phyloP scores from a whole-genome alignment of 2,113 vertebrate species.

The Anoplopoma fimbria region DNA sequence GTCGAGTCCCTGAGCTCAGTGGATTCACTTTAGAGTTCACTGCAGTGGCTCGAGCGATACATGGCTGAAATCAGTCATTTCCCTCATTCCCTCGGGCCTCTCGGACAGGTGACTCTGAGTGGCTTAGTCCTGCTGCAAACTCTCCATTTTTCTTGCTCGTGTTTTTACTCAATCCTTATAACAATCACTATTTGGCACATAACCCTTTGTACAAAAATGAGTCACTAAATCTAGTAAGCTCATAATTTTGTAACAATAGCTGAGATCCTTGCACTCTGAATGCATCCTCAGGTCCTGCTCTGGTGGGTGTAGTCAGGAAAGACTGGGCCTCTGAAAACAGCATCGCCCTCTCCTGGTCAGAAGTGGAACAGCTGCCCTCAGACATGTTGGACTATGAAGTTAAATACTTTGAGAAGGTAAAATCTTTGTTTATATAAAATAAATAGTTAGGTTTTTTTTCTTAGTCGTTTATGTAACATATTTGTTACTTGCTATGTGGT shows the following conservation, averaged over 20 bases:
- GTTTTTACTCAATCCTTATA: background rate
- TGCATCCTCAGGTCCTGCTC: slow-evolving; percentile 87
- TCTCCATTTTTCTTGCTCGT: slow-evolving; percentile 22
- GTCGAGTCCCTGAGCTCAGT: slow-evolving; percentile 16
- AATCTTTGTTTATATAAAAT: background rate
- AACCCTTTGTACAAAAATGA: background rate
- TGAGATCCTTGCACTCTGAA: slow-evolving; percentile 9
- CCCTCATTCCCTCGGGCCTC: slow-evolving; percentile 7
- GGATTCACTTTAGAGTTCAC: slow-evolving; percentile 30
- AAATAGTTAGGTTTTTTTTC: background rate
- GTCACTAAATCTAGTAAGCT: background rate
- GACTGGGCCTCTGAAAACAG: slow-evolving; percentile 96
- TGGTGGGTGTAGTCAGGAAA: slow-evolving; percentile 94
- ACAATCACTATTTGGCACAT: background rate
- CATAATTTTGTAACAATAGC: slow-evolving; percentile 1
- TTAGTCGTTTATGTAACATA: background rate
- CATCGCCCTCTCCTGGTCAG: slow-evolving; percentile 98
- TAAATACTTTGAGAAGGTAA: slow-evolving; percentile 98
- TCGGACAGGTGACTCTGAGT: slow-evolving; percentile 20
- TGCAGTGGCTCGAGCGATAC: slow-evolving; percentile 31
- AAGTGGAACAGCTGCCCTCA: slow-evolving; percentile 90
- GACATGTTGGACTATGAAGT: slow-evolving; percentile 97
- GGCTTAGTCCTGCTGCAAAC: background rate
- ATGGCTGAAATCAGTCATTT: slow-evolving; percentile 42
- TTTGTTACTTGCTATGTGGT: background rate